Base-by-base conservation (phyloP, 1,140 invertebrate genomes). In the Holotrichia oblita region DNA sequence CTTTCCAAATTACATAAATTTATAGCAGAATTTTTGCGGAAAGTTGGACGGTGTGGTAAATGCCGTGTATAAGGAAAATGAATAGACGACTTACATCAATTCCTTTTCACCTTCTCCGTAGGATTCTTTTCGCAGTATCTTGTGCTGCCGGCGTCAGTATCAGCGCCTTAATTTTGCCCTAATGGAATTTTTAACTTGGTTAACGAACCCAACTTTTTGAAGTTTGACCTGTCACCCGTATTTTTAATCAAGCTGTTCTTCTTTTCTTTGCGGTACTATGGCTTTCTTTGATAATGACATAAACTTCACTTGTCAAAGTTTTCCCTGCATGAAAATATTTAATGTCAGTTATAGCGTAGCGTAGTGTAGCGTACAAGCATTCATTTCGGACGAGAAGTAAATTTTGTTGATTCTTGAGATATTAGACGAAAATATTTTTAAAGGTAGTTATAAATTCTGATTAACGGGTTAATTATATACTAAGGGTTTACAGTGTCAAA, bases 101-200 rank as follows among this genome's bases (percentile, higher is more conserved):
- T 55, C 14, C 48, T 55, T 55, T 55, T n/a, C 17, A 17, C 17
- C 2, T 55, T n/a, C 48, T 55, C 14, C 48, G 12, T 55, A 10
- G 17, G 48, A 55, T 55, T 17, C 48, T 55, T 55, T n/a, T 55
- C 48, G 48, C 48, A 55, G 48, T 55, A 17, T 14, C n/a, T 55
- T 55, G 48, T 17, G 14, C 12, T 55, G 7, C 48, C n/a, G 48
- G 48, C 12, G n/a, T 55, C n/a, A 55, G 48, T 55, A 55, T 17
- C 48, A 17, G 48, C 48, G 14, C 48, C 48, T 55, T 55, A 55
- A 55, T 55, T 55, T 55, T 55, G 14, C 48, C 48, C 48, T 55
- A 55, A 55, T 55, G 48, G 48, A 55, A 55, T 55, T 55, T 55
- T 55, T 55, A 55, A 55, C 14, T 55, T 55, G 48, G 48, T 55